Percentiles rank a stretch among this genome's conserved stretches.
phyloP scores from a whole-genome alignment of 2,797 vertebrate species.

The Channa striata region DNA sequence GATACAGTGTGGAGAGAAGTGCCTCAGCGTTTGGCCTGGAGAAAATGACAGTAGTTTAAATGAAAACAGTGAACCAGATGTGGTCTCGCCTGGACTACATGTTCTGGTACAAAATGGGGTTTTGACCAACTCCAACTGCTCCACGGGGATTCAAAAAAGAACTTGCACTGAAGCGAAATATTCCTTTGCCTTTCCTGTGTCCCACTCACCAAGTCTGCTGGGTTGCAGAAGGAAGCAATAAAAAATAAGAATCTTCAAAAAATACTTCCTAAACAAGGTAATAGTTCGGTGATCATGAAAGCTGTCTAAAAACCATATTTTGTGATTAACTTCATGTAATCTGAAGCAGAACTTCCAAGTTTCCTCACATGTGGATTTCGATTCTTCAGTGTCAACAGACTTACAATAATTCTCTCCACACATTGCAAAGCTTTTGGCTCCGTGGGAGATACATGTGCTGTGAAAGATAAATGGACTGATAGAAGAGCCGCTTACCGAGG shows the following conservation, averaged over 20 bases:
- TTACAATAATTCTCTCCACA: constrained; percentile 32
- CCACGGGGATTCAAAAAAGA: constrained; percentile 35
- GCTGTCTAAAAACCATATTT: constrained; percentile 27
- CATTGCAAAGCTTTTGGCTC: constrained; percentile 28
- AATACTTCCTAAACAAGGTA: not conserved
- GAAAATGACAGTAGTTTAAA: constrained; percentile 25
- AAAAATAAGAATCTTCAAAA: constrained; percentile 5
- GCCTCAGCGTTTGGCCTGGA: constrained; percentile 31
- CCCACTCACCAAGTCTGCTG: constrained; percentile 24
- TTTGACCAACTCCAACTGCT: constrained; percentile 28
- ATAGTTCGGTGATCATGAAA: constrained; percentile 18
- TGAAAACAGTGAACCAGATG: constrained; percentile 23
- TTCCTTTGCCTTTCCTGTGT: constrained; percentile 43
- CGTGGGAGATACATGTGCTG: constrained; percentile 69
- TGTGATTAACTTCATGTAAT: constrained; percentile 24
- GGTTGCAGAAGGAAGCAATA: constrained; percentile 26
- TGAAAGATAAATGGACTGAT: constrained; percentile 74
- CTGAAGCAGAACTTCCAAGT: constrained; percentile 11
- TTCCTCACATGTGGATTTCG: constrained; percentile 16
- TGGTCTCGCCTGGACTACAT: constrained; percentile 26
- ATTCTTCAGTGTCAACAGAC: constrained; percentile 41
- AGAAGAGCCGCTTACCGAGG: constrained; percentile 55
- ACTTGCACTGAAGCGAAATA: constrained; percentile 75
- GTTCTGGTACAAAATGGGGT: constrained; percentile 20
- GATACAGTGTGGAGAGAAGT: constrained; percentile 33